Evolutionary conservation across 2,888 invertebrate genomes (phyloP).

Genomic region (Enoplolaimus lenunculus): DNA sequence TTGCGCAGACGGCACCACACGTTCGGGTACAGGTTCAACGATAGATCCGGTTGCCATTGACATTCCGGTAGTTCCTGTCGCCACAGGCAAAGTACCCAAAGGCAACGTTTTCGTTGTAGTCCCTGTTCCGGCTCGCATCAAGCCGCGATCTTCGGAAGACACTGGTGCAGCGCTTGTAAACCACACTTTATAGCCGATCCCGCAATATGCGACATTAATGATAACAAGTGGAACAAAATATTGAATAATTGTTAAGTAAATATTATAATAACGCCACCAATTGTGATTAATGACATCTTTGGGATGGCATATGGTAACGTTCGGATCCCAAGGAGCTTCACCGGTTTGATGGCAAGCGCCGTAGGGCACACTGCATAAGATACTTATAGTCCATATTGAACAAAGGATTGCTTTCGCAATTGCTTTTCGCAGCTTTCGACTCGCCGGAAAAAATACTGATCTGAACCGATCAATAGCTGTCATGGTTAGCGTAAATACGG

Average conservation of each 20-base stretch:
- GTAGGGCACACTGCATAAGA: slow-evolving; percentile 30
- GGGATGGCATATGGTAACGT: not conserved
- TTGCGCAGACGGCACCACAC: too few relatives aligned
- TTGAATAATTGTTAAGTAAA: slow-evolving; percentile 44
- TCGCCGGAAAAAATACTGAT: slow-evolving; percentile 41
- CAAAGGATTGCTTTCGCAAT: slow-evolving; percentile 25
- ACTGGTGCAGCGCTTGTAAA: too few relatives aligned
- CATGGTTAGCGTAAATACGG: slow-evolving; percentile 67
- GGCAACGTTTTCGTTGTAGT: too few relatives aligned
- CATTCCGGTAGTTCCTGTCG: too few relatives aligned
- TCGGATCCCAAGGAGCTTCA: slow-evolving; percentile 2
- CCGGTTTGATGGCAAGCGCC: slow-evolving; percentile 24
- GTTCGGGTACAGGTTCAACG: too few relatives aligned
- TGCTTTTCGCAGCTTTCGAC: slow-evolving; percentile 35
- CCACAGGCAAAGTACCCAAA: too few relatives aligned
- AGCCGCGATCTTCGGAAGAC: too few relatives aligned
- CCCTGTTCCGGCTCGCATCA: too few relatives aligned
- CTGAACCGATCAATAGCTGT: slow-evolving; percentile 66
- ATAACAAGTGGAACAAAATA: slow-evolving; percentile 66
- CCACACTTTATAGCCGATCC: slow-evolving; percentile 66
- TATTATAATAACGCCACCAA: slow-evolving; percentile 36
- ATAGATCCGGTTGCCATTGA: too few relatives aligned
- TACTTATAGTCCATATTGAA: slow-evolving; percentile 29
- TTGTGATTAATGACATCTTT: slow-evolving; percentile 18
- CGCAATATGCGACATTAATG: slow-evolving; percentile 64